Conservation (phyloP, 2,797 vertebrate species). For the Tinamus major region DNA sequence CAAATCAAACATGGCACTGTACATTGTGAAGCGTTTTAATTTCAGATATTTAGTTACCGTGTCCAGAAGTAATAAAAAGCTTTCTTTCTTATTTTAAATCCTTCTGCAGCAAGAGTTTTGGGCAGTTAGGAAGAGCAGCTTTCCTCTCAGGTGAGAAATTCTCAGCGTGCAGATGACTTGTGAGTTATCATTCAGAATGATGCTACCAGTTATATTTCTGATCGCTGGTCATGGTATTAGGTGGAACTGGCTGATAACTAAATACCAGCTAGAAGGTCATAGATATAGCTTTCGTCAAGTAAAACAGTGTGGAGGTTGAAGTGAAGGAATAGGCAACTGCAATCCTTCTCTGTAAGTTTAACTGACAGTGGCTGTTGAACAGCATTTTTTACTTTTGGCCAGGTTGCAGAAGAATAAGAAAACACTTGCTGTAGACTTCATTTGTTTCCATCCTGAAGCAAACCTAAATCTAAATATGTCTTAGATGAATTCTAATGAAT, state of each 20-base stretch:
- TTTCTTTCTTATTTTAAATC: conserved; percentile 1
- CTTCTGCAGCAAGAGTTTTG: neutral
- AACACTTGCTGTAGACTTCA: neutral
- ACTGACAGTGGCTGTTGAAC: neutral
- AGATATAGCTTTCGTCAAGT: neutral
- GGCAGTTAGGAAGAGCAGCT: neutral
- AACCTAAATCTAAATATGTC: neutral
- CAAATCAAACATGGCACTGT: neutral
- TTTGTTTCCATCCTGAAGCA: neutral
- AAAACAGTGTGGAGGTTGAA: neutral
- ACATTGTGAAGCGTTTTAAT: neutral
- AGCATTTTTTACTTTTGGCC: neutral
- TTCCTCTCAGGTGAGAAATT: neutral
- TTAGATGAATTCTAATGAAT: neutral
- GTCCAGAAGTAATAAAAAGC: neutral
- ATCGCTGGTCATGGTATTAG: neutral
- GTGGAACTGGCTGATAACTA: neutral
- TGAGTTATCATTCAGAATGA: neutral
- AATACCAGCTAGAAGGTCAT: neutral
- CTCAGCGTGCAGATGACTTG: neutral
- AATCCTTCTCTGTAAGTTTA: neutral
- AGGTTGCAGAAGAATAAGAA: neutral
- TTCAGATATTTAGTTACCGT: neutral
- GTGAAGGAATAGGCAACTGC: neutral
- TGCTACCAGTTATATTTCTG: neutral